A percentile compares a stretch with the other conserved stretches of the same genome.
These are phyloP conservation scores for Ashinkailepas kermadecensis DNA, from an alignment of 2,888 invertebrate species.

Conservation along the genomic window DNA sequence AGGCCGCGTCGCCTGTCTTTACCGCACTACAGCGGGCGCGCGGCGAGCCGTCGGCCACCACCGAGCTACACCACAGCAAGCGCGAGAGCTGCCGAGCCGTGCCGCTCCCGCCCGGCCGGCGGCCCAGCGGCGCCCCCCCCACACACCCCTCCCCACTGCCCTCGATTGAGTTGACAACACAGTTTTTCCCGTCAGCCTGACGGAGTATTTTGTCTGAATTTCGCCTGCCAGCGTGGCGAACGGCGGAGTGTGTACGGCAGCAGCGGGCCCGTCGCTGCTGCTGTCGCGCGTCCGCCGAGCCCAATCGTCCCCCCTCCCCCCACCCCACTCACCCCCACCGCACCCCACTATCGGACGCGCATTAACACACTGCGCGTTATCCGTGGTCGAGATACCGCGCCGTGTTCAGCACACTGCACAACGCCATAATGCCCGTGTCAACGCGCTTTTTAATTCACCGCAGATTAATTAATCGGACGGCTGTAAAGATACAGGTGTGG, in stretches of 20 bases:
- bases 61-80: no score
- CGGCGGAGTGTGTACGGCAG: neutral
- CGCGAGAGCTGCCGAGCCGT: no score
- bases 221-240: neutral
- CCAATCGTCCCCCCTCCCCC: no score
- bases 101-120: no score
- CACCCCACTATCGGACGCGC: neutral
- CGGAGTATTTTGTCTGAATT: neutral
- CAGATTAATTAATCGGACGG: neutral
- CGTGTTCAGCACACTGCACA: neutral
- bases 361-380: neutral
- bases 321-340: no score
- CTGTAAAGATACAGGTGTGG: slow-evolving; percentile 4
- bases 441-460: slow-evolving; percentile 1
- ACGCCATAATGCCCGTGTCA: slow-evolving; percentile 7
- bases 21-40: neutral
- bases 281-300: no score
- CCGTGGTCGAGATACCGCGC: neutral
- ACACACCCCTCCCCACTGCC: no score
- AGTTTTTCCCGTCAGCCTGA: neutral
- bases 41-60: no score
- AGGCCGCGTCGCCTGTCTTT: neutral
- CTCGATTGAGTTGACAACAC: neutral
- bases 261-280: no score
- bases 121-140: no score